Percentiles rank a stretch among this genome's conserved stretches.
These are phyloP conservation scores for Drosophila micromelanica DNA, from an alignment of 1,140 invertebrate genomes.

Conservation along the genomic window DNA sequence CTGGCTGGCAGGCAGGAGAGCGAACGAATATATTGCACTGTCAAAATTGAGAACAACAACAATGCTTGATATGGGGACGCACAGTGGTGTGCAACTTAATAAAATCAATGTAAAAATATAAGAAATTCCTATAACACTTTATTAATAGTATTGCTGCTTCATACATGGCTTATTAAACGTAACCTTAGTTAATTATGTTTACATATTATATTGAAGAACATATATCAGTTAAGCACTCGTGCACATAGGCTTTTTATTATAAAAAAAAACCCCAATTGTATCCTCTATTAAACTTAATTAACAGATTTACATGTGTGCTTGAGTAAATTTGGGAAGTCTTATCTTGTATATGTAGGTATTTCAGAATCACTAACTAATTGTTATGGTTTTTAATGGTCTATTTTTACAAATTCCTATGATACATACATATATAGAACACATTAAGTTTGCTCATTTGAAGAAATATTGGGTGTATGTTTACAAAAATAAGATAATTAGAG, in stretches of 20 bases:
- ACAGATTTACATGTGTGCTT: conserved; percentile 5
- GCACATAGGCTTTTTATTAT: conserved; percentile 1
- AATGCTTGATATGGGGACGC: conserved; percentile 7
- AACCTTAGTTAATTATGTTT: conserved; percentile 18
- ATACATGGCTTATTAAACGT: conserved; percentile 30
- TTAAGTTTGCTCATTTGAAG: conserved; percentile 15
- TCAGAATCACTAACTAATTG: conserved; percentile 25
- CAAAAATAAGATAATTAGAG: conserved; percentile 21
- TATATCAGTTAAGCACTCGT: conserved; percentile 22
- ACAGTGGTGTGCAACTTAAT: conserved; percentile 29
- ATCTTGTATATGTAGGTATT: conserved; percentile 20
- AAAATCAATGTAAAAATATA: background rate
- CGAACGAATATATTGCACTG: conserved; percentile 15
- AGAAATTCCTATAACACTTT: conserved; percentile 36
- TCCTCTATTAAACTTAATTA: conserved; percentile 18
- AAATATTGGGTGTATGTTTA: conserved; percentile 19
- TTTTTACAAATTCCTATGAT: conserved; percentile 2
- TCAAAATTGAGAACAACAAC: conserved; percentile 32
- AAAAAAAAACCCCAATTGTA: conserved; percentile 3
- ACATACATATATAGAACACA: conserved; percentile 31
- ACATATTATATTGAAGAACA: conserved; percentile 14
- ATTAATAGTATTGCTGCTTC: conserved; percentile 43
- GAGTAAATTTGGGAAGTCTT: conserved; percentile 28
- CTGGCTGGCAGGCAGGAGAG: conserved; percentile 7
- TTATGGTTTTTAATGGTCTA: conserved; percentile 20